Evolutionary conservation across 2,797 vertebrate species (phyloP), one percentile per base, ranked within the genome.

Genomic region (Pseudomugil gertrudae): DNA sequence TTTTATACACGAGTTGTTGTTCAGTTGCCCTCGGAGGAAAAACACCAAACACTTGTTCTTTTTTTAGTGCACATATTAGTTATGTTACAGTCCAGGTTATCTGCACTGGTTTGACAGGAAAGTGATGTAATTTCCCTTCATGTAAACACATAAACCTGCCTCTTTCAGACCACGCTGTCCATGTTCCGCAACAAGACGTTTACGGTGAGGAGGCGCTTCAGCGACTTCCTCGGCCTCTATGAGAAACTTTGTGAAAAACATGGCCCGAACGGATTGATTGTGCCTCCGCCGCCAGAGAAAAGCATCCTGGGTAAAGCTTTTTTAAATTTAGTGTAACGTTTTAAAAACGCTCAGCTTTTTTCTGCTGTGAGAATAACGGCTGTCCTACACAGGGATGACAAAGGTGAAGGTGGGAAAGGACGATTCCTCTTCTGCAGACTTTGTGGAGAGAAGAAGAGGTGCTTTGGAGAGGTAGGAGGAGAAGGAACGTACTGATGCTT

Each of bases 361-460:
- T 21, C 32, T 30, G 36, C 29, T 65, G 0, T 52, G 33, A 68
- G 30, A 54, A 35, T 30, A 6, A 19, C 4, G 58, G 0, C 17
- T 68, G 5, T 69, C 29, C 72, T 48, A n/a, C 0, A 3, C 85
- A 99, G 98, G 98, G 75, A 99, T 99, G 98, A 99, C 98, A 38
- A 99, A 99, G 92, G 91, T 99, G 74, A 99, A 99, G 90, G 98
- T 99, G 73, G 98, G 98, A 27, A 99, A 99, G 80, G 98, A 99
- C 80, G 98, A 99, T 61, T 96, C 96, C 15, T 99, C 98, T 1
- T 98, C 97, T 54, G 93, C 91, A 29, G 98, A 99, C 89, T 99
- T 99, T 92, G 92, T 98, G 4, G 97, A 99, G 84, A 95, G 96
- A 83, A 94, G 98, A 79, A 94, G 98, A 87, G 94, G 90, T 0